These are phyloP conservation scores for Aelia acuminata DNA, from an alignment of 2,888 invertebrate species.

Conservation along the genomic window DNA sequence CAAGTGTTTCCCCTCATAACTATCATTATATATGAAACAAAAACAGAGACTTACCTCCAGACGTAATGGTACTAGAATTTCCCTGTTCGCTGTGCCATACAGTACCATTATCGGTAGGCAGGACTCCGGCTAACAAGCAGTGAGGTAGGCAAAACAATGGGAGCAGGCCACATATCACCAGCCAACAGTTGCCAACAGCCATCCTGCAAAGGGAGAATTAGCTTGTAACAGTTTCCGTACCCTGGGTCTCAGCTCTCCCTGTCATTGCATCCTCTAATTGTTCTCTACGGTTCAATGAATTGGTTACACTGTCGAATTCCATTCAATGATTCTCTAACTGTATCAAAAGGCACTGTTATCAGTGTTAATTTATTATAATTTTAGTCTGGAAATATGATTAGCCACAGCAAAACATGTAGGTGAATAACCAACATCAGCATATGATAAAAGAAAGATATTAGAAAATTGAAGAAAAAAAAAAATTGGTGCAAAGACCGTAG, in stretches of 20 bases:
- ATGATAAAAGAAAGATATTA: too few species aligned
- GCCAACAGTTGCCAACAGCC: not conserved
- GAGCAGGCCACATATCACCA: slow-evolving; percentile 6
- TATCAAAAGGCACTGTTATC: too few species aligned
- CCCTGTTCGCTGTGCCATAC: not conserved
- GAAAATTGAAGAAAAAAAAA: too few species aligned
- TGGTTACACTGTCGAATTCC: not conserved
- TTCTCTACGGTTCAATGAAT: not conserved
- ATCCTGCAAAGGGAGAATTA: slow-evolving; percentile 34
- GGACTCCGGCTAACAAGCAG: not conserved
- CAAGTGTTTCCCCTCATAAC: too few species aligned
- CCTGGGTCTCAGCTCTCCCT: not conserved
- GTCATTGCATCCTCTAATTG: not conserved
- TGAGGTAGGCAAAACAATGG: not conserved
- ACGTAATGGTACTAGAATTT: too few species aligned
- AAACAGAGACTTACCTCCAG: slow-evolving; percentile 25
- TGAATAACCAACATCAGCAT: too few species aligned
- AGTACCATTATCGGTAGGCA: not conserved
- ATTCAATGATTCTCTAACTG: too few species aligned
- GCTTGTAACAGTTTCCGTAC: not conserved
- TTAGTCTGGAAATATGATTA: too few species aligned
- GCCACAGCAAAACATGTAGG: too few species aligned
- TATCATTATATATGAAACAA: too few species aligned
- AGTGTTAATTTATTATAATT: too few species aligned
- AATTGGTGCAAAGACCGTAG: too few species aligned